Evolutionary conservation across 2,113 vertebrate genomes (phyloP).

Genomic region (Cygnus buccinator): DNA sequence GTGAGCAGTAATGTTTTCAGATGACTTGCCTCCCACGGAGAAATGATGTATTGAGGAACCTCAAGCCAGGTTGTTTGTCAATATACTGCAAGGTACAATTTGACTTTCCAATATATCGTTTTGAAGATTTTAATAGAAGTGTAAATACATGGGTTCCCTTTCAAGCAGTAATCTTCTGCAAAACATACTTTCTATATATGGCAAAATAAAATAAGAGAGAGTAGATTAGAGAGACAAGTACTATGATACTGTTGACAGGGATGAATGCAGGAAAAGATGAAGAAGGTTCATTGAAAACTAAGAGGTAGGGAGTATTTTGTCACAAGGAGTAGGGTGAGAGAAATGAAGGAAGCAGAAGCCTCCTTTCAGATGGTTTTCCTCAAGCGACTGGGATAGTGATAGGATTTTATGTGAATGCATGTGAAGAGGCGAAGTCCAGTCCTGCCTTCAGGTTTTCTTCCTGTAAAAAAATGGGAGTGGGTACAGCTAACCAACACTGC

Average conservation of each 20-base stretch:
- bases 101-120: neutral
- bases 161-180: neutral
- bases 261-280: neutral
- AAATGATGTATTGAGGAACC: neutral
- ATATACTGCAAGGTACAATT: neutral
- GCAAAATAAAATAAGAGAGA: neutral
- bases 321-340: neutral
- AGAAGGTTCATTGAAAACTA: neutral
- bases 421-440: neutral
- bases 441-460: neutral
- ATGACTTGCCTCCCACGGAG: neutral
- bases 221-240: neutral
- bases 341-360: neutral
- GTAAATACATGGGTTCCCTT: neutral
- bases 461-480: neutral
- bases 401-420: neutral
- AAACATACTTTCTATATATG: neutral
- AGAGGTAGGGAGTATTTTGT: neutral
- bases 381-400: neutral
- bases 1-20: neutral
- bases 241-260: neutral
- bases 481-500: neutral
- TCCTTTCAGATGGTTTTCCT: neutral
- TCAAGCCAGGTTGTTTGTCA: neutral
- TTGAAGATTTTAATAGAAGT: neutral